phyloP scores from a whole-genome alignment of 2,888 invertebrate genomes.

The Drosophila anomelani region DNA sequence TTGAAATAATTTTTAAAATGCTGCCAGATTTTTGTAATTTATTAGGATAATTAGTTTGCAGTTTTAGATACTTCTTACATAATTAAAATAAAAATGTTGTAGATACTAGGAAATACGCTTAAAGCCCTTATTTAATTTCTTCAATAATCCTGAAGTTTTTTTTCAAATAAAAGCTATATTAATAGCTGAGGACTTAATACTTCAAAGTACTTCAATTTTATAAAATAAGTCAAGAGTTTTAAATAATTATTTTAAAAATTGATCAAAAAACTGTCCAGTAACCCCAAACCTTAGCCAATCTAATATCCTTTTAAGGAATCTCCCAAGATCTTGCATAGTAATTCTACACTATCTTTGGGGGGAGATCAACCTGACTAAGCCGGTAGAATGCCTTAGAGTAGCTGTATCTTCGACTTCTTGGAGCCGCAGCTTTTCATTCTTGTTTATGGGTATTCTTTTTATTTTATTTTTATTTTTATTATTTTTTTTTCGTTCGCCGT shows the following conservation, averaged over 20 bases:
- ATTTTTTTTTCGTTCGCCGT: conserved; percentile 18
- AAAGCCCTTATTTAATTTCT: too few species aligned
- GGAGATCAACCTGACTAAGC: neutral
- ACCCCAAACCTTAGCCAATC: neutral
- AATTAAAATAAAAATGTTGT: too few species aligned
- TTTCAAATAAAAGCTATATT: too few species aligned
- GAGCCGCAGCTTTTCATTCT: conserved; percentile 34
- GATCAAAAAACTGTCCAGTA: too few species aligned
- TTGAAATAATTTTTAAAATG: too few species aligned
- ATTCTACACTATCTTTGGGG: neutral
- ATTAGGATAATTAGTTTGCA: too few species aligned
- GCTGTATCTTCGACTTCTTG: conserved; percentile 27
- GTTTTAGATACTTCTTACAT: too few species aligned
- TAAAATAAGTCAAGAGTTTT: too few species aligned
- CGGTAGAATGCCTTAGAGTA: conserved; percentile 13
- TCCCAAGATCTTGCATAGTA: neutral
- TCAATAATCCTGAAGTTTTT: neutral
- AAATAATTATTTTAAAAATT: too few species aligned
- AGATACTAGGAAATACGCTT: neutral
- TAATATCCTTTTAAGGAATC: neutral
- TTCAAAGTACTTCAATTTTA: too few species aligned
- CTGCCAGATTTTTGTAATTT: too few species aligned
- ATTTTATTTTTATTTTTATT: conserved; percentile 14
- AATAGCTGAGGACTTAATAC: too few species aligned
- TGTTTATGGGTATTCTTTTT: conserved; percentile 20